A percentile compares a stretch with the other conserved stretches of the same genome.
These are phyloP conservation scores for Byasa hedistus DNA, from an alignment of 2,888 invertebrate genomes.

Conservation along the genomic window DNA sequence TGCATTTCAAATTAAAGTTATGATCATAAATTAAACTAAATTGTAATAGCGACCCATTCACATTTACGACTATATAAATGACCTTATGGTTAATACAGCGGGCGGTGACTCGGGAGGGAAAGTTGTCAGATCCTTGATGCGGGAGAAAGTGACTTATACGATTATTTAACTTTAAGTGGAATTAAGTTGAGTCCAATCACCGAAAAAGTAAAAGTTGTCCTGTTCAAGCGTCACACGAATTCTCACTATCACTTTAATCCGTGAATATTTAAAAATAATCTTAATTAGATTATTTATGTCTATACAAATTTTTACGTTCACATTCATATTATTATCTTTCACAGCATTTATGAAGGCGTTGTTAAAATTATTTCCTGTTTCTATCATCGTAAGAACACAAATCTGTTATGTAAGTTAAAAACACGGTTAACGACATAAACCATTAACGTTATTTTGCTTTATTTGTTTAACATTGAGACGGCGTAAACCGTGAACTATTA, in stretches of 20 bases:
- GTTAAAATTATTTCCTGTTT: too few relatives aligned
- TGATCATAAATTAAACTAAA: background rate
- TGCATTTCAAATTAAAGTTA: too few relatives aligned
- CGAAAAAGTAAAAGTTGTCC: constrained; percentile 31
- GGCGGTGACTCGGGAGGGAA: constrained; percentile 27
- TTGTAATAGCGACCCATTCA: background rate
- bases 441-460: constrained; percentile 42
- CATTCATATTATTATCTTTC: too few relatives aligned
- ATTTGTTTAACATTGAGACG: constrained; percentile 49
- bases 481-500: constrained; percentile 41
- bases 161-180: constrained; percentile 28
- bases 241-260: too few relatives aligned
- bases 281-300: too few relatives aligned
- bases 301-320: too few relatives aligned
- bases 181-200: constrained; percentile 20
- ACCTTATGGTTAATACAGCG: constrained; percentile 18
- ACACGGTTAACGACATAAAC: background rate
- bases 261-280: too few relatives aligned
- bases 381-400: background rate
- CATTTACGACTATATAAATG: constrained; percentile 5
- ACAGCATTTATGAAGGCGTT: too few relatives aligned
- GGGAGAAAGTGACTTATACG: constrained; percentile 27
- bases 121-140: constrained; percentile 28
- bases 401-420: background rate
- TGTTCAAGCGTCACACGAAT: too few relatives aligned